Base-by-base conservation (phyloP, 2,888 invertebrate genomes). In the Ectropis crepuscularia region DNA sequence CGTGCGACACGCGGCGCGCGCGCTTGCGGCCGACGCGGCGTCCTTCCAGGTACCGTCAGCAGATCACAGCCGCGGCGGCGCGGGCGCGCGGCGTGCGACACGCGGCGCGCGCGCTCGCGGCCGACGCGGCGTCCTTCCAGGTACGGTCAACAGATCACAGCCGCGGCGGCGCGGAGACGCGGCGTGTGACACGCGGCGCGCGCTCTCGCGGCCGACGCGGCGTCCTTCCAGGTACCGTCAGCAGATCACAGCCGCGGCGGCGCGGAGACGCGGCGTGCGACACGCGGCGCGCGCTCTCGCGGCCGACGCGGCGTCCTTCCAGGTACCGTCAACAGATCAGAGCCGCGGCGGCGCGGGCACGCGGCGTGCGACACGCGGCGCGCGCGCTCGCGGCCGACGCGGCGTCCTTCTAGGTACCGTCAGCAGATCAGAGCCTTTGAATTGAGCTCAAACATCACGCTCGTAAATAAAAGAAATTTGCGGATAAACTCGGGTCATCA, bases 151-250 rank as follows among this genome's bases (percentile, higher is more conserved):
- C 89, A 94, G 0, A 93, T 97, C 64, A 94, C 95, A 47, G 94
- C 94, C 51, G 97, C 97, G 84, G 96, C 97, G 67, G 93, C 97
- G 80, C 96, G 97, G 72, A 94, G 51, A 96, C 16, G 96, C 96
- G 73, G 86, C 93, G 5, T 89, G 90, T 7, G 97, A 80, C 97
- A 97, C 84, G 96, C 97, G 67, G 93, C 97, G 79, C 96, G 97
- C 72, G 94, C 16, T 1, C 16, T 28, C 16, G 98, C 41, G 67
- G 95, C 98, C 79, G 95, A 96, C 51, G 97, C 97, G 81, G 97
- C 41, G 6, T 9, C 9, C 41, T 41, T 41, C 41, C 9, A 41
- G 41, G 41, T 41, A 97, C 82, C 93, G 96, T 73, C 94, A 94
- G 51, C 89, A 94, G 0, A 28, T 4, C n/a, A n/a, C n/a, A n/a